Evolutionary conservation across 2,113 vertebrate genomes (phyloP).

Genomic region (Scomber colias): DNA sequence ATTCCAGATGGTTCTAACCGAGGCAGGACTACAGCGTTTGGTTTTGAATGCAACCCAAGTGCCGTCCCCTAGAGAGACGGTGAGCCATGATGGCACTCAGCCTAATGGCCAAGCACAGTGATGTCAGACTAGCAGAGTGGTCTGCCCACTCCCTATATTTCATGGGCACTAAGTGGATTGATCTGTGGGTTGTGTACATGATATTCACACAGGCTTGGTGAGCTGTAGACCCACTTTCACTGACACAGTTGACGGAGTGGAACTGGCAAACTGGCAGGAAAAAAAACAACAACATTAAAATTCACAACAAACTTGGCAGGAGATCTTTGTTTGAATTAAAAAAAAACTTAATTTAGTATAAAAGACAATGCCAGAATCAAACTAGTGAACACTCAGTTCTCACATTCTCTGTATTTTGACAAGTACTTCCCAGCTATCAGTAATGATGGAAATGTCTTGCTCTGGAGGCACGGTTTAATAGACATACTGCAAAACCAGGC

Average conservation of each 20-base stretch:
- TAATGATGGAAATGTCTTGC: not conserved
- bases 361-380: not conserved
- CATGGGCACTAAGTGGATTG: conserved; percentile 81
- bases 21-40: conserved; percentile 15
- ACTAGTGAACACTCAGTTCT: not conserved
- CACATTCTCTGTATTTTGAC: not conserved
- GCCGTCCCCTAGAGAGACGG: conserved; percentile 35
- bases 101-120: conserved; percentile 78
- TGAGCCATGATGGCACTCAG: conserved; percentile 76
- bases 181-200: conserved; percentile 73
- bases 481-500: not conserved
- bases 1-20: conserved; percentile 50
- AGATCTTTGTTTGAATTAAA: conserved; percentile 16
- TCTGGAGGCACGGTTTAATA: not conserved
- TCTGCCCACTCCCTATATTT: conserved; percentile 76
- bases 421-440: not conserved
- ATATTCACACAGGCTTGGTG: conserved; percentile 57
- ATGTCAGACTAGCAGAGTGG: conserved; percentile 82
- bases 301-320: conserved; percentile 20
- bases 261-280: conserved; percentile 6
- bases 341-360: conserved; percentile 17
- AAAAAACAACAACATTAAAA: conserved; percentile 17
- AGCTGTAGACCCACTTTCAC: conserved; percentile 26
- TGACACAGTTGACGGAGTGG: conserved; percentile 19
- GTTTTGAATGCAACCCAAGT: conserved; percentile 51